phyloP scores from a whole-genome alignment of 2,888 invertebrate genomes.

The Sphinx pinastri region DNA sequence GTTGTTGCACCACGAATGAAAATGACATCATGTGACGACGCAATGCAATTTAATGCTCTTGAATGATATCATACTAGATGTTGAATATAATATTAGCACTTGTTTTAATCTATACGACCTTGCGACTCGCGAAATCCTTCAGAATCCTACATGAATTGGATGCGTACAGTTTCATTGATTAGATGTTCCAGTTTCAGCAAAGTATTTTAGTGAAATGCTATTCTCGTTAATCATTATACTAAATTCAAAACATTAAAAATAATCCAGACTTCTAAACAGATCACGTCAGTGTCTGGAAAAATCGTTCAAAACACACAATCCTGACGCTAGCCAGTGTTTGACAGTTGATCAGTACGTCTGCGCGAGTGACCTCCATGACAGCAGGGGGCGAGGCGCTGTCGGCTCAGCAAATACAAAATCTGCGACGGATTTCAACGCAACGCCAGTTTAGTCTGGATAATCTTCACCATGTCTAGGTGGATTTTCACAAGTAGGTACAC shows the following conservation, averaged over 20 bases:
- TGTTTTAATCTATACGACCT: constrained; percentile 22
- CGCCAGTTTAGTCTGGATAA: constrained; percentile 49
- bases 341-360: constrained; percentile 56
- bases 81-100: constrained; percentile 13
- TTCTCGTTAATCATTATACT: neutral
- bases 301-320: constrained; percentile 33
- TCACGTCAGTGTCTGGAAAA: neutral
- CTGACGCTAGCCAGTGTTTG: constrained; percentile 49
- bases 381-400: constrained; percentile 57
- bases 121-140: constrained; percentile 13
- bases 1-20: constrained; percentile 40
- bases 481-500: constrained; percentile 14
- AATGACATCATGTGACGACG: constrained; percentile 55
- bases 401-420: constrained; percentile 49
- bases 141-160: constrained; percentile 10
- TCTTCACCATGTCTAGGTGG: constrained; percentile 20
- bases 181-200: neutral
- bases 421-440: constrained; percentile 49
- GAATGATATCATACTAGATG: constrained; percentile 51
- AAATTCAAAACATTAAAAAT: neutral
- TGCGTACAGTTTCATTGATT: constrained; percentile 2
- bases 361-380: constrained; percentile 66
- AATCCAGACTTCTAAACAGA: neutral
- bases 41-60: constrained; percentile 49
- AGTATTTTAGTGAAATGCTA: neutral